Evolutionary conservation across 1,140 invertebrate species (phyloP), one percentile per base, ranked within the genome.

Genomic region (Eupeodes corollae): DNA sequence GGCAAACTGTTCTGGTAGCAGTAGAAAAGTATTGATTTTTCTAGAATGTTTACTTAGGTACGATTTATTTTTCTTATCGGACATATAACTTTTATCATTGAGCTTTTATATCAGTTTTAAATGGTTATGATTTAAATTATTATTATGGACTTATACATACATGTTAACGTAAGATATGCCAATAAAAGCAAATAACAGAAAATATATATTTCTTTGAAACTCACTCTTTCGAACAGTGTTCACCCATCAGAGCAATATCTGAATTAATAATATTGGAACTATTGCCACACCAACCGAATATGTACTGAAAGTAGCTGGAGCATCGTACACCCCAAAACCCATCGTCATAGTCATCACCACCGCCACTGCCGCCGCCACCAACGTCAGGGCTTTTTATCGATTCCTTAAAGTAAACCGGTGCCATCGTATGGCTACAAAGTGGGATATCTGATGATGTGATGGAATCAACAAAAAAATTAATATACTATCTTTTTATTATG

Each of bases 341-440:
- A 39, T n/a, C 38, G 15, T 39, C 38, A 9, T 33, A 8, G 13
- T 33, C 13, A 9, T 33, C 32, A 33, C n/a, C n/a, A n/a, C n/a
- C n/a, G n/a, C n/a, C n/a, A n/a, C n/a, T n/a, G n/a, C n/a, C n/a
- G n/a, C n/a, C n/a, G n/a, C n/a, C n/a, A n/a, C n/a, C n/a, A n/a
- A n/a, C n/a, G 21, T 26, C 21, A 3, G 8, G 8, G 8, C 21
- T 26, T 26, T 26, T 47, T 26, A 80, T 75, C 0, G 79, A 79
- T 54, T 79, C 77, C 0, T 67, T 71, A 51, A 77, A 82, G 50
- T 77, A 76, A 14, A 71, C 44, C 6, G 69, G 68, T 1, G 75
- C 67, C 39, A 75, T 60, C 30, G 69, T 63, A 49, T 78, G 76
- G 56, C 73, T 76, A 51, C 76, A 79, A 16, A 52, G 33, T 11